phyloP scores from a whole-genome alignment of 2,888 invertebrate genomes.

The Philereme vetulata region DNA sequence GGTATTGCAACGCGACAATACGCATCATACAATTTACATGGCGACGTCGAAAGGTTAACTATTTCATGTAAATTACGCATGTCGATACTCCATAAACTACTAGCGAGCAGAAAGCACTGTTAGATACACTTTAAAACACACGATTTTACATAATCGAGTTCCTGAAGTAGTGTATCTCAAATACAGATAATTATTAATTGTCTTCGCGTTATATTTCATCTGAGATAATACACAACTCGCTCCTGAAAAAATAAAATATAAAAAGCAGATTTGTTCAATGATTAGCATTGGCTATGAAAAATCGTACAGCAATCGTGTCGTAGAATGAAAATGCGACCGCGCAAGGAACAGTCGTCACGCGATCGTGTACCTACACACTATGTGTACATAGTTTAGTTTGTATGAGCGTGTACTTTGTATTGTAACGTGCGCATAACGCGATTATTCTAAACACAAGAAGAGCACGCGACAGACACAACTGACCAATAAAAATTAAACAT shows the following conservation, averaged over 20 bases:
- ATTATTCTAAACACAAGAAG: slow-evolving; percentile 6
- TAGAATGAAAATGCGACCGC: slow-evolving; percentile 2
- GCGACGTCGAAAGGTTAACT: slow-evolving; percentile 26
- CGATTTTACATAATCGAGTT: slow-evolving; percentile 4
- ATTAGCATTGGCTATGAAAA: neutral
- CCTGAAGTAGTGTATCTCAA: no score
- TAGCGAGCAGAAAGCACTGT: slow-evolving; percentile 44
- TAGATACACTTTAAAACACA: slow-evolving; percentile 7
- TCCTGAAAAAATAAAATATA: no score
- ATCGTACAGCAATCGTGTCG: slow-evolving; percentile 21
- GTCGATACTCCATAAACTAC: slow-evolving; percentile 56
- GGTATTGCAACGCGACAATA: slow-evolving; percentile 20
- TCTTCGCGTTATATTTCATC: no score
- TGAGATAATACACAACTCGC: no score
- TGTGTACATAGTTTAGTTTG: neutral
- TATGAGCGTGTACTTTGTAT: neutral
- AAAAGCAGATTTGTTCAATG: no score
- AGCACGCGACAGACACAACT: slow-evolving; percentile 7
- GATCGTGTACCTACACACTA: slow-evolving; percentile 13
- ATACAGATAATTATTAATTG: no score
- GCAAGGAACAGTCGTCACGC: slow-evolving; percentile 22
- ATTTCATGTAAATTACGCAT: slow-evolving; percentile 33
- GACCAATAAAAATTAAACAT: neutral
- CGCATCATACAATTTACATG: slow-evolving; percentile 21
- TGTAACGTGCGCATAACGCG: neutral